Percentiles rank a stretch among this genome's conserved stretches.
Evolutionary conservation across 2,797 vertebrate species (phyloP).

Genomic region (Percopsis omiscomaycus): DNA sequence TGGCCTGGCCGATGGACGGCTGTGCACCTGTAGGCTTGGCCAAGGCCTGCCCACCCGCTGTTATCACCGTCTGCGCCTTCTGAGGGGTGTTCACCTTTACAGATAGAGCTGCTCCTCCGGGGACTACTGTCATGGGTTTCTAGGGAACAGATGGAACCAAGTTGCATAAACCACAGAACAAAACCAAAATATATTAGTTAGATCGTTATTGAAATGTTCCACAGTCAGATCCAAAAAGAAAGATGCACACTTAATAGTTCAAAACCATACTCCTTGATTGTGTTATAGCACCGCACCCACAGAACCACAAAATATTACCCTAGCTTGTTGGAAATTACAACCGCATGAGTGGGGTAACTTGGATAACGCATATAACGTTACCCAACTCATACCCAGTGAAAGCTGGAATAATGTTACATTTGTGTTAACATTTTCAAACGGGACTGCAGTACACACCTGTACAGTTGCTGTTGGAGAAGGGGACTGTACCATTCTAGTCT

Average conservation of each 20-base stretch:
- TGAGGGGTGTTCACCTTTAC: constrained; percentile 74
- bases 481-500: constrained; percentile 64
- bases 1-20: constrained; percentile 14
- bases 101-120: constrained; percentile 29
- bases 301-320: too few relatives aligned
- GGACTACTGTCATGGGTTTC: constrained; percentile 64
- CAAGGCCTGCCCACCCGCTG: constrained; percentile 62
- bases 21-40: constrained; percentile 38
- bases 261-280: too few relatives aligned
- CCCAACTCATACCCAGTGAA: too few relatives aligned
- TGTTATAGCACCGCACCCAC: too few relatives aligned
- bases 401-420: not conserved
- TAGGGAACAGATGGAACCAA: constrained; percentile 14
- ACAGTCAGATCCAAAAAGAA: too few relatives aligned
- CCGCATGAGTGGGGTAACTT: too few relatives aligned
- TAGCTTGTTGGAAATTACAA: too few relatives aligned
- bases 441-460: constrained; percentile 51
- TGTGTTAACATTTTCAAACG: not conserved
- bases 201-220: too few relatives aligned
- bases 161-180: not conserved
- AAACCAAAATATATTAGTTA: not conserved
- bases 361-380: too few relatives aligned
- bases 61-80: constrained; percentile 74
- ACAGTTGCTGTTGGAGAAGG: constrained; percentile 43
- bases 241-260: too few relatives aligned